These are phyloP conservation scores for Pogonus chalceus DNA, from an alignment of 1,140 invertebrate genomes.

Conservation along the genomic window DNA sequence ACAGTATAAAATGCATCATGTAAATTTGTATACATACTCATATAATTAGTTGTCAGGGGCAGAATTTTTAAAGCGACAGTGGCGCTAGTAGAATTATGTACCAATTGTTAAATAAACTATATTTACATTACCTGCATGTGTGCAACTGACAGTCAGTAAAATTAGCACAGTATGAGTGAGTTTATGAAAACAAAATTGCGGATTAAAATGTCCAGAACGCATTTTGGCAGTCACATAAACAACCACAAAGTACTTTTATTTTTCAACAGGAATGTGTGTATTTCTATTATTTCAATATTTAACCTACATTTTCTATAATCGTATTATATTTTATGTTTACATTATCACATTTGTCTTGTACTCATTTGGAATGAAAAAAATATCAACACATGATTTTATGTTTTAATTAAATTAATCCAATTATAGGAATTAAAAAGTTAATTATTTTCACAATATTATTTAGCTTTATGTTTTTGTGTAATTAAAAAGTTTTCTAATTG, in stretches of 20 bases:
- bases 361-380: no score
- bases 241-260: slow-evolving; percentile 1
- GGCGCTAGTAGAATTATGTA: neutral
- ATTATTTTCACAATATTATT: no score
- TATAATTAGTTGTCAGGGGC: no score
- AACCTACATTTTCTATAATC: neutral
- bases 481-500: no score
- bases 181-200: slow-evolving; percentile 1
- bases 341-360: neutral
- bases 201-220: neutral
- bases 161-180: neutral
- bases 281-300: neutral
- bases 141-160: neutral
- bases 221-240: slow-evolving; percentile 3
- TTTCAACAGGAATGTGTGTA: slow-evolving; percentile 1
- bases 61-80: neutral
- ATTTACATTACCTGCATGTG: slow-evolving; percentile 1
- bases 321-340: neutral
- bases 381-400: no score
- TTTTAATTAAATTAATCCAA: no score
- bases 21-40: no score
- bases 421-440: no score
- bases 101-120: slow-evolving; percentile 7
- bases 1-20: no score
- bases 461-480: no score